Percentiles rank a stretch among this genome's conserved stretches.
These are phyloP conservation scores for Dynastes maya DNA, from an alignment of 2,888 invertebrate genomes.

Conservation along the genomic window DNA sequence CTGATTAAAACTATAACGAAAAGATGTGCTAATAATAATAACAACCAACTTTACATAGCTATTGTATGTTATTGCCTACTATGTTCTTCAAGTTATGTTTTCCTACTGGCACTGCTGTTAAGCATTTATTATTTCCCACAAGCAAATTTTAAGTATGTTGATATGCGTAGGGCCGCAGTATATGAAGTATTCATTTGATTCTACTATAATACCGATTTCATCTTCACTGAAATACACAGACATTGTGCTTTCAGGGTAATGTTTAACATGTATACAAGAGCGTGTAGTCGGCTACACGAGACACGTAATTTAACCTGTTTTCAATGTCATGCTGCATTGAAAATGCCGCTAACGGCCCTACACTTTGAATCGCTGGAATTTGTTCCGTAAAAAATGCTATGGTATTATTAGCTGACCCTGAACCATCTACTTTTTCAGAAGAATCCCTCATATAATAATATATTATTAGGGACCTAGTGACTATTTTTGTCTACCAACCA, in stretches of 20 bases:
- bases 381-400: neutral
- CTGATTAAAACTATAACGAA: too few relatives aligned
- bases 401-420: slow-evolving; percentile 22
- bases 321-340: slow-evolving; percentile 5
- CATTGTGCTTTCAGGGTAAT: neutral
- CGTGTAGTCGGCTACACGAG: too few relatives aligned
- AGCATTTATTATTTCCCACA: neutral
- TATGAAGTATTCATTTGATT: neutral
- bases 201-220: too few relatives aligned
- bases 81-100: neutral
- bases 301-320: slow-evolving; percentile 22
- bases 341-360: slow-evolving; percentile 16
- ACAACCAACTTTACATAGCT: too few relatives aligned
- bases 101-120: neutral
- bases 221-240: neutral
- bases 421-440: slow-evolving; percentile 3
- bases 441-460: slow-evolving; percentile 27
- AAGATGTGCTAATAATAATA: too few relatives aligned
- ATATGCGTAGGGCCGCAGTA: neutral
- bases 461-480: slow-evolving; percentile 17
- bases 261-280: neutral
- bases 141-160: neutral
- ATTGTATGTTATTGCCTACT: too few relatives aligned
- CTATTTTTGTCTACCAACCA: slow-evolving; percentile 24
- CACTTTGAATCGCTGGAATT: slow-evolving; percentile 3